phyloP scores from a whole-genome alignment of 1,140 invertebrate species.

The Eumeta japonica region DNA sequence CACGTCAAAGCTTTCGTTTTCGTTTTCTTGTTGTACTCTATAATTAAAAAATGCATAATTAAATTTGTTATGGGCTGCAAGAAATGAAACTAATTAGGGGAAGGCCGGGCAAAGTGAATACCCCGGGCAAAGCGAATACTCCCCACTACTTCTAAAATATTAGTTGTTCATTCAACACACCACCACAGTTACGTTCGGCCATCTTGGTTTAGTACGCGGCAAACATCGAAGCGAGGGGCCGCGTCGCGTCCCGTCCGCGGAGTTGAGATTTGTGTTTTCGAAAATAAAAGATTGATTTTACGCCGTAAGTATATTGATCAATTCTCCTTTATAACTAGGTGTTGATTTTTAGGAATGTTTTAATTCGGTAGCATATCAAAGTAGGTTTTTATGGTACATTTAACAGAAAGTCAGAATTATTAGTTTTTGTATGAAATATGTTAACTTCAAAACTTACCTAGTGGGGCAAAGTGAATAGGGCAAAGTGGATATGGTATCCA shows the following conservation, averaged over 20 bases:
- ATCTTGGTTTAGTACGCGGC: conserved; percentile 15
- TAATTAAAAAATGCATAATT: no score
- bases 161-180: conserved; percentile 10
- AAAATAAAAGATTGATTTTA: no score
- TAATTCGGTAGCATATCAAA: conserved; percentile 17
- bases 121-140: conserved; percentile 15
- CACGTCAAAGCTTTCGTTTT: no score
- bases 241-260: conserved; percentile 11
- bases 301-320: conserved; percentile 17
- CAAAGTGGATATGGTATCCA: conserved; percentile 17
- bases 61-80: no score
- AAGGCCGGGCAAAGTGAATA: no score
- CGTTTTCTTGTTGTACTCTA: no score
- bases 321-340: conserved; percentile 16
- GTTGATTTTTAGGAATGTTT: conserved; percentile 16
- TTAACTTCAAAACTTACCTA: conserved; percentile 16
- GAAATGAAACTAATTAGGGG: no score
- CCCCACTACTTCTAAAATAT: conserved; percentile 14
- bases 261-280: conserved; percentile 11
- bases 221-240: conserved; percentile 12
- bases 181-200: conserved; percentile 12
- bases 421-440: no score
- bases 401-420: conserved; percentile 16
- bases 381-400: conserved; percentile 17
- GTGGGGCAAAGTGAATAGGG: no score